Evolutionary conservation across 2,113 vertebrate genomes (phyloP).

Genomic region (Labeo rohita): DNA sequence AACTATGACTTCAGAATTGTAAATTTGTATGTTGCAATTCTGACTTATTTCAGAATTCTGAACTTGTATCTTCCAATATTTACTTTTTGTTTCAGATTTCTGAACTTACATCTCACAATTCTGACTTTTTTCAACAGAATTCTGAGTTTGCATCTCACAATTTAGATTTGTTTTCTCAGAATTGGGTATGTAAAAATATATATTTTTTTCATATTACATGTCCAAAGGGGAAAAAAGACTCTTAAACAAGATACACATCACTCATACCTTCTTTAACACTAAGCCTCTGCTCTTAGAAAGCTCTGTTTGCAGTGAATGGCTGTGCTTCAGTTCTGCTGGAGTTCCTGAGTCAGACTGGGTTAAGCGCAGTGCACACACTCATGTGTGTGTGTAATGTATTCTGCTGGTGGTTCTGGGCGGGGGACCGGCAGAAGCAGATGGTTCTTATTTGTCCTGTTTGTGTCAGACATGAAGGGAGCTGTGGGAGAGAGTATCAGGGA

Average conservation of each 20-base stretch:
- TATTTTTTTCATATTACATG: no score
- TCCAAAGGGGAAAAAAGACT: no score
- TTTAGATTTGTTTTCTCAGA: background rate
- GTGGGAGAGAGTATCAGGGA: slow-evolving; percentile 70
- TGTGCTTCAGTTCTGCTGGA: background rate
- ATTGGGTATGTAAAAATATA: background rate
- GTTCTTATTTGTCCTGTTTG: slow-evolving; percentile 83
- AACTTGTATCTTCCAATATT: no score
- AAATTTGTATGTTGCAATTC: no score
- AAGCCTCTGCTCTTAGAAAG: background rate
- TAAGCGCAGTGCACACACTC: background rate
- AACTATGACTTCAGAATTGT: no score
- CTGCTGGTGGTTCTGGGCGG: slow-evolving; percentile 71
- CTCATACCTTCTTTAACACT: background rate
- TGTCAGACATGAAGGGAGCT: slow-evolving; percentile 82
- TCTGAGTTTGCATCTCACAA: background rate
- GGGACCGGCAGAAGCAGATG: slow-evolving; percentile 82
- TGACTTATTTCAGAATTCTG: no score
- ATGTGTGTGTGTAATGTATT: slow-evolving; percentile 68
- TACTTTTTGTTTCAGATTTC: no score
- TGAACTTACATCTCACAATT: no score
- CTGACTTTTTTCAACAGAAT: background rate
- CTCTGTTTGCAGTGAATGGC: background rate
- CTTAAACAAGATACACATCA: background rate
- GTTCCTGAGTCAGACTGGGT: slow-evolving; percentile 32